Conservation (phyloP, 2,797 vertebrate species). For the Alca torda region DNA sequence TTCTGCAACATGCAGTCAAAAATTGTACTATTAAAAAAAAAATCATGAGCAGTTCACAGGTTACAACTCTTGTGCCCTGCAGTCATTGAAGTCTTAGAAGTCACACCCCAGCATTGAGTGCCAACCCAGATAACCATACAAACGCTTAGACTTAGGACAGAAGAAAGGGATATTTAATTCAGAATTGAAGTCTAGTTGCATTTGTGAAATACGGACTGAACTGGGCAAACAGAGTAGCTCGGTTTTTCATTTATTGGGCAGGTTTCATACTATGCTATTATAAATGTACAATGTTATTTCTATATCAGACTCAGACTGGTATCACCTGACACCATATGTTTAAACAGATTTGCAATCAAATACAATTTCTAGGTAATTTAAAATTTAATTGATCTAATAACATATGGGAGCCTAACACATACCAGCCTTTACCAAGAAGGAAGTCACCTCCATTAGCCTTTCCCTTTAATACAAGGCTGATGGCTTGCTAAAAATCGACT, state of each 20-base stretch:
- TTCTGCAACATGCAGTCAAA: conserved; percentile 50
- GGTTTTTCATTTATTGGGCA: background rate
- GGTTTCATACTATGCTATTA: background rate
- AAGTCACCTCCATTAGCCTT: background rate
- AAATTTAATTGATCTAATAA: background rate
- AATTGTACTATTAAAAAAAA: conserved; percentile 5
- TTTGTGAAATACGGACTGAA: background rate
- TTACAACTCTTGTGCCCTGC: background rate
- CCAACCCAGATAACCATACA: background rate
- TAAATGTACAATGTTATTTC: background rate
- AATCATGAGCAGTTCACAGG: background rate
- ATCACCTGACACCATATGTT: background rate
- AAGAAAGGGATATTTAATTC: background rate
- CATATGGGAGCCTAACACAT: background rate
- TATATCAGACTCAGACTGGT: background rate
- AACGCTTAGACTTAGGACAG: background rate
- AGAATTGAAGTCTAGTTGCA: background rate
- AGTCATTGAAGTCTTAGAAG: background rate
- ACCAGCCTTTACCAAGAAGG: background rate
- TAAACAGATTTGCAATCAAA: background rate
- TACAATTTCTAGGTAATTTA: background rate
- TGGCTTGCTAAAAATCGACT: background rate
- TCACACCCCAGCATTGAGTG: background rate
- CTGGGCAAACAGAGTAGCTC: background rate
- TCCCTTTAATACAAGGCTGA: background rate